These are phyloP conservation scores for Camptogramma bilineatum DNA, from an alignment of 2,888 invertebrate genomes.

Conservation along the genomic window DNA sequence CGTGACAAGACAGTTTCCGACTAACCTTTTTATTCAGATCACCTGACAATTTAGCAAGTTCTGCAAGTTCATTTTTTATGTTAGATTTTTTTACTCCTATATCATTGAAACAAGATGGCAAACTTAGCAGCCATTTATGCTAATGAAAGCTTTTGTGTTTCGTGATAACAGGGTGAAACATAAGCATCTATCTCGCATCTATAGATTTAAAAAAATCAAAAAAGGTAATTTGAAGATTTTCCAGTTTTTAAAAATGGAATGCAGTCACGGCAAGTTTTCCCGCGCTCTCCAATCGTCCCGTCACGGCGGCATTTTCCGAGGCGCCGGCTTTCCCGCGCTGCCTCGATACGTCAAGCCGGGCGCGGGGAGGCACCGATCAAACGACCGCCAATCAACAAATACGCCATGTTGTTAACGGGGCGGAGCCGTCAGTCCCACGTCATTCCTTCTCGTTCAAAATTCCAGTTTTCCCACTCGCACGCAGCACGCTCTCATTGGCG, in stretches of 20 bases:
- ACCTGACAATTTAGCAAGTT: not conserved
- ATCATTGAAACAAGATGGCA: too few species aligned
- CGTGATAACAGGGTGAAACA: too few species aligned
- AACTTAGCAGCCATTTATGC: too few species aligned
- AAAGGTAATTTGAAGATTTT: too few species aligned
- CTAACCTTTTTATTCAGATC: not conserved
- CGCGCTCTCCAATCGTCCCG: conserved; percentile 53
- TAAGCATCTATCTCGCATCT: too few species aligned
- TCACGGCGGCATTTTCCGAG: conserved; percentile 62
- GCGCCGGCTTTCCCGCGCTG: conserved; percentile 70
- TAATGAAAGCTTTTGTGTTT: too few species aligned
- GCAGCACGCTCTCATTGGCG: conserved; percentile 74
- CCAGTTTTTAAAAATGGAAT: too few species aligned
- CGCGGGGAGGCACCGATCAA: conserved; percentile 66
- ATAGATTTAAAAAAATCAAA: too few species aligned
- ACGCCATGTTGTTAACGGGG: conserved; percentile 89
- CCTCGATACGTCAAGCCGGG: conserved; percentile 58
- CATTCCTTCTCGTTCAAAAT: conserved; percentile 62
- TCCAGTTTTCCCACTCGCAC: conserved; percentile 67
- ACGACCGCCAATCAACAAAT: conserved; percentile 85
- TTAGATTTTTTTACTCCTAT: too few species aligned
- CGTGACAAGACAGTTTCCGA: conserved; percentile 14
- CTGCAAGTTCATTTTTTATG: too few species aligned
- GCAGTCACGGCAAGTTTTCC: conserved; percentile 49
- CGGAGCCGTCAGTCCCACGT: conserved; percentile 73